phyloP scores from a whole-genome alignment of 1,140 invertebrate species.

The Asbolus verrucosus region DNA sequence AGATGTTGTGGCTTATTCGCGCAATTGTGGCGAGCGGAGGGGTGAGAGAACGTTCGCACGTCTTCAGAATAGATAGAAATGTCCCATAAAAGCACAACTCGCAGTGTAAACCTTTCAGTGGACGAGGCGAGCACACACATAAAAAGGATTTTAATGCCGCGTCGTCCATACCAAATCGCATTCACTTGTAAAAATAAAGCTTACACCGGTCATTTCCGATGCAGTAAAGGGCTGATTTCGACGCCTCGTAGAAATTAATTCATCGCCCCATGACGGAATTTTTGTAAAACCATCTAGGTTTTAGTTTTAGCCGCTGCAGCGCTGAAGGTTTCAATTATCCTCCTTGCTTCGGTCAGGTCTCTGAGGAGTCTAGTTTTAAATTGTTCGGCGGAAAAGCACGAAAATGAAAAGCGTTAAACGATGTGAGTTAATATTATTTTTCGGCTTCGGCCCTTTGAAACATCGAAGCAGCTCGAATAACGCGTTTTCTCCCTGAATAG shows the following conservation, averaged over 20 bases:
- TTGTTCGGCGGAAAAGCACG: no score
- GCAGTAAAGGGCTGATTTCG: neutral
- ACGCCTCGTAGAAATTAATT: conserved; percentile 15
- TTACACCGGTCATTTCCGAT: neutral
- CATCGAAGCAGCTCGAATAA: no score
- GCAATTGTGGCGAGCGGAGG: conserved; percentile 51
- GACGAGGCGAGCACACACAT: conserved; percentile 10
- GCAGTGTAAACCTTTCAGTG: conserved; percentile 48
- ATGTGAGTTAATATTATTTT: no score
- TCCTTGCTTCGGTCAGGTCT: no score
- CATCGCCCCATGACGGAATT: neutral
- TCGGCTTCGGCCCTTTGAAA: no score
- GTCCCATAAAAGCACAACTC: conserved; percentile 52
- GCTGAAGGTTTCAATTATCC: neutral
- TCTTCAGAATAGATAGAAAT: conserved; percentile 59
- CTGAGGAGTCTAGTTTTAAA: no score
- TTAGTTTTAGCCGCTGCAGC: neutral
- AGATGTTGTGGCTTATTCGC: conserved; percentile 61
- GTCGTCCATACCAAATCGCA: conserved; percentile 39
- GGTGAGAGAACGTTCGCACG: conserved; percentile 53
- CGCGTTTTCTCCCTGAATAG: no score
- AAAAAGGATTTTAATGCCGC: conserved; percentile 40
- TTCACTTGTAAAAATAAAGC: conserved; percentile 29
- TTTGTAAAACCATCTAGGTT: neutral
- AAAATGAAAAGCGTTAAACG: no score